phyloP scores from a whole-genome alignment of 2,797 vertebrate species.

The Pelochelys cantorii region DNA sequence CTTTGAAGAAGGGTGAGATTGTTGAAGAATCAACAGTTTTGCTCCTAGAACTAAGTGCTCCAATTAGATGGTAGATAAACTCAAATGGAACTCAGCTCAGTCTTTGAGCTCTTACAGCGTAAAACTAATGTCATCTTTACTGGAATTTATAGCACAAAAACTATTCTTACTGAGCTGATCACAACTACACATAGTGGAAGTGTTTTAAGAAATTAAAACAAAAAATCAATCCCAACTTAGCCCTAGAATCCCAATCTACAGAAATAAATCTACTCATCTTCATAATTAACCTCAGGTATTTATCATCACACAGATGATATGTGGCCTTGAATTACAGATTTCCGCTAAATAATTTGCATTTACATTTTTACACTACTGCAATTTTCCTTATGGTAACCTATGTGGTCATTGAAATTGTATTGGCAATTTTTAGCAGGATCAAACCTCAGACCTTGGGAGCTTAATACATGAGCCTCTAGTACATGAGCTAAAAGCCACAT shows the following conservation, averaged over 20 bases:
- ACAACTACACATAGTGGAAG: not conserved
- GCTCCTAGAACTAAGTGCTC: slow-evolving; percentile 58
- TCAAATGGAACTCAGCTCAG: slow-evolving; percentile 48
- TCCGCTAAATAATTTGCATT: slow-evolving; percentile 3
- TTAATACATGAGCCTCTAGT: no score
- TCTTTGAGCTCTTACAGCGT: not conserved
- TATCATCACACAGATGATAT: not conserved
- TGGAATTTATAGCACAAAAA: not conserved
- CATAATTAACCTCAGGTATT: not conserved
- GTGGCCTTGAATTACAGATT: not conserved
- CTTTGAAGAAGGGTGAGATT: slow-evolving; percentile 27
- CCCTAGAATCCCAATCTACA: not conserved
- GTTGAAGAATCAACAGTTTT: slow-evolving; percentile 58
- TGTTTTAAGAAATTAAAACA: slow-evolving; percentile 40
- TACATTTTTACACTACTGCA: slow-evolving; percentile 6
- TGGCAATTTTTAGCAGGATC: not conserved
- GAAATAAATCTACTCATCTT: not conserved
- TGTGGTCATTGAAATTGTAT: not conserved
- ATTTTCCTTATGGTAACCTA: not conserved
- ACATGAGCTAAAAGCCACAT: no score
- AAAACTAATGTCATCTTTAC: slow-evolving; percentile 48
- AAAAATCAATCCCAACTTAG: not conserved
- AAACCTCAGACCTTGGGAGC: no score
- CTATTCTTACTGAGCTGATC: not conserved
- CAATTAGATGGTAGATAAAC: slow-evolving; percentile 69